Percentiles rank a stretch among this genome's conserved stretches.
Conservation (phyloP, 2,797 vertebrate species). For the Megalops cyprinoides region DNA sequence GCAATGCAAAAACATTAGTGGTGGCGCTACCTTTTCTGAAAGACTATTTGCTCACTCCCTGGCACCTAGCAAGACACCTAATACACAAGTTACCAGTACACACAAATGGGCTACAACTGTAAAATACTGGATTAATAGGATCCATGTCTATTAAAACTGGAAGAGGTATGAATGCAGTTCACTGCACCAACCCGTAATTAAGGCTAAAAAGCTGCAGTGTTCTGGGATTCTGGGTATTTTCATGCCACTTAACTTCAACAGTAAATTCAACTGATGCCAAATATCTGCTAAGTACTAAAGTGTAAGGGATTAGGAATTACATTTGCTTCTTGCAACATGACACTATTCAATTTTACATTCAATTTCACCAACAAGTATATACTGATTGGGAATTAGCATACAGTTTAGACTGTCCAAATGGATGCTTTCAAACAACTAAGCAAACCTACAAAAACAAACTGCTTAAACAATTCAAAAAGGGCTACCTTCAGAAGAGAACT, state of each 20-base stretch:
- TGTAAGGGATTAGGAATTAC: not conserved
- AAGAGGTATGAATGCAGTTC: too few relatives aligned
- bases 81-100: not conserved
- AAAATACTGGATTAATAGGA: not conserved
- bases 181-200: too few relatives aligned
- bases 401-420: not conserved
- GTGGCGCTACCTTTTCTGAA: not conserved
- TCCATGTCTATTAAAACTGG: too few relatives aligned
- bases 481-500: not conserved
- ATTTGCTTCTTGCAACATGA: not conserved
- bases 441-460: not conserved
- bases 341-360: not conserved
- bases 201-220: not conserved
- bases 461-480: not conserved
- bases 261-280: too few relatives aligned
- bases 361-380: not conserved
- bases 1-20: not conserved
- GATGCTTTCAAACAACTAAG: not conserved
- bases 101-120: not conserved
- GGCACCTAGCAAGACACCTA: not conserved
- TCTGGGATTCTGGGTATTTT: not conserved
- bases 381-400: not conserved
- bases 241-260: too few relatives aligned
- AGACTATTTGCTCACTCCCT: not conserved
- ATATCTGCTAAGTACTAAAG: too few relatives aligned